Evolutionary conservation across 30 jellyfish, hydroid and myxozoan genomes (phyloP), one percentile per base, ranked within the genome.

Genomic region (Aurelia coerulea): DNA sequence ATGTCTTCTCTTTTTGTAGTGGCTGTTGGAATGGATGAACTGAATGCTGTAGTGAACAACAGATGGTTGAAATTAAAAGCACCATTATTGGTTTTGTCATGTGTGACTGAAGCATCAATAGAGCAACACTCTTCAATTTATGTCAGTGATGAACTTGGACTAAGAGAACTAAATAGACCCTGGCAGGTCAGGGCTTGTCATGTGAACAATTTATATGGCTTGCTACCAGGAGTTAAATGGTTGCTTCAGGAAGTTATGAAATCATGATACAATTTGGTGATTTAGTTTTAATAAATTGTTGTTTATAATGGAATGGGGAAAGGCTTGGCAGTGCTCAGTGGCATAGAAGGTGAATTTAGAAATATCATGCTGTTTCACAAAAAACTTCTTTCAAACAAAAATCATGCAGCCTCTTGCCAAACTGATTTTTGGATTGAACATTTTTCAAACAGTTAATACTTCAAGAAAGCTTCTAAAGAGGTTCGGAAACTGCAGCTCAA

Each of bases 171-270:
- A 39, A 72, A 83, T 10, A 46, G 99, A 60, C 96, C 92, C 32
- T 94, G 99, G 99, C 99, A 94, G 65, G 99, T 94, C 35, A 78
- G 97, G 14, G 66, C 91, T 33, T 94, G 97, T 63, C 95, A 88
- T 59, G 96, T 86, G 29, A 78, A 72, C 56, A 74, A 95, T 33
- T 76, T 94, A 76, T 88, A 77, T 81, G 99, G 99, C 3, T 71
- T 94, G 50, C 64, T 94, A 4, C 99, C 99, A 5, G 99, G 99
- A 46, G 79, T 84, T 37, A 34, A 68, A 32, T 94, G 99, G 99
- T 81, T 94, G 19, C 56, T 77, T 14, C 64, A 85, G 14, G 96
- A 94, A 79, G 91, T 94, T 11, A 80, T 84, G 95, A 68, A 76
- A 15, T 62, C 89, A 65, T 87, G 62, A 50, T 4, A 70, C 6